Evolutionary conservation across 2,113 vertebrate species (phyloP).

Genomic region (Lontra canadensis): DNA sequence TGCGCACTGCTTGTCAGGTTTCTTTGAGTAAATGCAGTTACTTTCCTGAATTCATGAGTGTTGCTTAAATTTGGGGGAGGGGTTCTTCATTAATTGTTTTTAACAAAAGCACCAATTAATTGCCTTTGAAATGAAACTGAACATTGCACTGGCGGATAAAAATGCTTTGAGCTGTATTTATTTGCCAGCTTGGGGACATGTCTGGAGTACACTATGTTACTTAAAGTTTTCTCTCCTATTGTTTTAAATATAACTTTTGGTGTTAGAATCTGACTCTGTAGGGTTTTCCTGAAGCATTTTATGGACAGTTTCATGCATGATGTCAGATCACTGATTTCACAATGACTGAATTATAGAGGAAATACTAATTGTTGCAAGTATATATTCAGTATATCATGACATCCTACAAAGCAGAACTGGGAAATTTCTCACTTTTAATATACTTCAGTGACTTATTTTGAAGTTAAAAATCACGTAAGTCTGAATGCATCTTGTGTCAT

Average conservation of each 20-base stretch:
- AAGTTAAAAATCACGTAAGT: conserved; percentile 58
- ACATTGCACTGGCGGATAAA: not conserved
- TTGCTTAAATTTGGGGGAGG: not conserved
- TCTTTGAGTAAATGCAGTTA: not conserved
- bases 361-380: not conserved
- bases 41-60: not conserved
- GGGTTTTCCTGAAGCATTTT: not conserved
- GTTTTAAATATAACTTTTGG: not conserved
- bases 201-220: not conserved
- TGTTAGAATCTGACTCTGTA: not conserved
- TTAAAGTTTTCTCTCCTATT: not conserved
- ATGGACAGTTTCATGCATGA: not conserved
- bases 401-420: not conserved
- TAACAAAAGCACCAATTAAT: not conserved
- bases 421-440: conserved; percentile 56
- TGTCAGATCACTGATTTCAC: not conserved
- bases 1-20: not conserved
- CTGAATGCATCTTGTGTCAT: conserved; percentile 53
- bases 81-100: not conserved
- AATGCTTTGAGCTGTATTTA: not conserved
- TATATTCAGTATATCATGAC: not conserved
- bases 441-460: conserved; percentile 34
- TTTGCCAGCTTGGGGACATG: not conserved
- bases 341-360: not conserved
- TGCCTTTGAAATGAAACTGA: not conserved